A percentile compares a stretch with the other conserved stretches of the same genome.
phyloP scores from a whole-genome alignment of 2,888 invertebrate species.

The Dryadula phaetusa region DNA sequence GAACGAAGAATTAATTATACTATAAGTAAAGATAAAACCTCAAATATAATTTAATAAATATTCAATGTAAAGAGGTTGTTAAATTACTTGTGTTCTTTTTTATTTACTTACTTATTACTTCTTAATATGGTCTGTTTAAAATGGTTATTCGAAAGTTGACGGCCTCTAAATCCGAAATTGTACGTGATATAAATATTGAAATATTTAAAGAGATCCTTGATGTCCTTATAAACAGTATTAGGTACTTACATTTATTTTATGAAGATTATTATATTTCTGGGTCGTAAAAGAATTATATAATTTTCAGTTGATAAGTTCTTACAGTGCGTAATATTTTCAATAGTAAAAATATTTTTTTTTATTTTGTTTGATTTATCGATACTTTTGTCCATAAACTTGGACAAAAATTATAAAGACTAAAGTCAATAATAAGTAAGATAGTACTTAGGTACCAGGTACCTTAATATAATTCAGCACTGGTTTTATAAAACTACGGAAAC shows the following conservation, averaged over 20 bases:
- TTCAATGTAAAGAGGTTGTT: not conserved
- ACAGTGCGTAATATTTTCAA: not conserved
- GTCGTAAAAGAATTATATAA: too few relatives aligned
- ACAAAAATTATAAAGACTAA: not conserved
- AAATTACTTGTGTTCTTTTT: not conserved
- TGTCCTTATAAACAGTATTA: not conserved
- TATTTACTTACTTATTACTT: too few relatives aligned
- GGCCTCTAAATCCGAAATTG: slow-evolving; percentile 27
- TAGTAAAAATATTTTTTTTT: too few relatives aligned
- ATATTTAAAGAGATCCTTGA: slow-evolving; percentile 16
- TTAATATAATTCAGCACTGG: slow-evolving; percentile 32
- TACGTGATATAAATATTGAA: slow-evolving; percentile 26
- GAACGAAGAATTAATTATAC: not conserved
- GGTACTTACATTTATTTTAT: not conserved
- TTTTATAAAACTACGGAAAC: slow-evolving; percentile 30
- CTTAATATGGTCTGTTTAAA: slow-evolving; percentile 13
- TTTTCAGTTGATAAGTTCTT: not conserved
- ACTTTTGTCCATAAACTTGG: too few relatives aligned
- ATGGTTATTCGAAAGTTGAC: slow-evolving; percentile 33
- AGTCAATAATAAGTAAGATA: not conserved
- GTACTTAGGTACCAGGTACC: too few relatives aligned
- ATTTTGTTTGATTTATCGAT: too few relatives aligned
- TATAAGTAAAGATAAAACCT: not conserved
- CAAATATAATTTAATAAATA: not conserved
- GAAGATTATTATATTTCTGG: too few relatives aligned